phyloP scores from a whole-genome alignment of 2,888 invertebrate species.

The Calephelis perditalis region DNA sequence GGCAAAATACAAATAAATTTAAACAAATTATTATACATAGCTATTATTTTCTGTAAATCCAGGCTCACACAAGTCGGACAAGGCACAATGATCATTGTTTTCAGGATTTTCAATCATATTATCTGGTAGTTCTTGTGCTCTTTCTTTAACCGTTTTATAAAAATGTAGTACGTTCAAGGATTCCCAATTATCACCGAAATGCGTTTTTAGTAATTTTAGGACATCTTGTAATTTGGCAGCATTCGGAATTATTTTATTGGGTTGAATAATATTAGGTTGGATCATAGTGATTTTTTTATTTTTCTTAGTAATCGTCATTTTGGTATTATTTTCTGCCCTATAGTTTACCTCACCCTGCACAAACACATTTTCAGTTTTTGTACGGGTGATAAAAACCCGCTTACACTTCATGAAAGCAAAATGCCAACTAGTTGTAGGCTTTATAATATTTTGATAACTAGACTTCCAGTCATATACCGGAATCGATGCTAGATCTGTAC shows the following conservation, averaged over 20 bases:
- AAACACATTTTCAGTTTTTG: neutral
- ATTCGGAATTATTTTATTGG: slow-evolving; percentile 11
- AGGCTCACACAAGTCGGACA: slow-evolving; percentile 10
- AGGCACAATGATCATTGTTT: slow-evolving; percentile 1
- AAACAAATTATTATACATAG: neutral
- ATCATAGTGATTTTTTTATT: slow-evolving; percentile 3
- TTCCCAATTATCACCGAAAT: slow-evolving; percentile 10
- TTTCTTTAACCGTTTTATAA: slow-evolving; percentile 2
- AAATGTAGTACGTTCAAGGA: neutral
- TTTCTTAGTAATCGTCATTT: neutral
- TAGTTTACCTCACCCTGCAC: too few species aligned
- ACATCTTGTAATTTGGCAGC: slow-evolving; percentile 13
- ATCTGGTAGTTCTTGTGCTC: neutral
- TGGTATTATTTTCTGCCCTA: too few species aligned
- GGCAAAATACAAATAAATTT: neutral
- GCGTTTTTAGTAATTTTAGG: slow-evolving; percentile 5
- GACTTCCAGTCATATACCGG: slow-evolving; percentile 12
- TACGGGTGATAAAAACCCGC: neutral
- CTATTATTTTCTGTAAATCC: slow-evolving; percentile 11
- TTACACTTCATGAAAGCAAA: neutral
- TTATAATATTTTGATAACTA: neutral
- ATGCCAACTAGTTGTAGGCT: neutral
- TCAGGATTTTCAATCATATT: slow-evolving; percentile 11
- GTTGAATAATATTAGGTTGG: neutral
- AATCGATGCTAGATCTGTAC: slow-evolving; percentile 4